Percentiles rank a stretch among this genome's conserved stretches.
phyloP scores from a whole-genome alignment of 2,113 vertebrate species.

The Onychorhynchus coronatus region DNA sequence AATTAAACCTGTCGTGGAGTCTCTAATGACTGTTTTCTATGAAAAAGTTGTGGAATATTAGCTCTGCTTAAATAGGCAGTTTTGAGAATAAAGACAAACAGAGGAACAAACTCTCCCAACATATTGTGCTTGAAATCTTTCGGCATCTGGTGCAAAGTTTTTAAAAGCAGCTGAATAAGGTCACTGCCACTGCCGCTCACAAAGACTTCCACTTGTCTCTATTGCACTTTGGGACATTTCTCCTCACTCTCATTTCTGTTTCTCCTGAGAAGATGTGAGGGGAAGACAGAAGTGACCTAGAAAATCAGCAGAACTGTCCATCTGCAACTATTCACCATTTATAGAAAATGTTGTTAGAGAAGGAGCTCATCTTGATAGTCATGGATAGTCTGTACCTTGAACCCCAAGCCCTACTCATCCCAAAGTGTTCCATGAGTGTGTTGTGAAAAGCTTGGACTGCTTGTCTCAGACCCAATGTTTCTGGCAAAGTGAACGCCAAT shows the following conservation, averaged over 20 bases:
- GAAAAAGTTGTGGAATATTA: not conserved
- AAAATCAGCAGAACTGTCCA: not conserved
- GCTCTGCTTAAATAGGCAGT: not conserved
- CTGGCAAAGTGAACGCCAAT: not conserved
- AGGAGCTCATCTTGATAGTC: not conserved
- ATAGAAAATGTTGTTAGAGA: not conserved
- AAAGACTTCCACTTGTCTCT: not conserved
- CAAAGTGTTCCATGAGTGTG: rapidly evolving
- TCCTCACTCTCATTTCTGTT: not conserved
- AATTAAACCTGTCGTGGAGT: not conserved
- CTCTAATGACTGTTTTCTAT: not conserved
- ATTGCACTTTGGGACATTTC: not conserved
- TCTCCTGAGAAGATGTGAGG: not conserved
- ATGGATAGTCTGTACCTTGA: not conserved
- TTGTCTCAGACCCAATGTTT: not conserved
- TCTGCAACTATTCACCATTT: not conserved
- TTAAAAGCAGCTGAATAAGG: not conserved
- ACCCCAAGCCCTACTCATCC: not conserved
- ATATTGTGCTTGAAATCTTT: not conserved
- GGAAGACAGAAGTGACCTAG: not conserved
- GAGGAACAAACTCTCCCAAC: not conserved
- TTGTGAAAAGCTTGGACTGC: not conserved
- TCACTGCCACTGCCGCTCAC: not conserved
- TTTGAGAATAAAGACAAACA: not conserved
- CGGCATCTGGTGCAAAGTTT: not conserved